A percentile compares a stretch with the other conserved stretches of the same genome.
phyloP scores from a whole-genome alignment of 1,140 invertebrate genomes.

The Eueides isabella region DNA sequence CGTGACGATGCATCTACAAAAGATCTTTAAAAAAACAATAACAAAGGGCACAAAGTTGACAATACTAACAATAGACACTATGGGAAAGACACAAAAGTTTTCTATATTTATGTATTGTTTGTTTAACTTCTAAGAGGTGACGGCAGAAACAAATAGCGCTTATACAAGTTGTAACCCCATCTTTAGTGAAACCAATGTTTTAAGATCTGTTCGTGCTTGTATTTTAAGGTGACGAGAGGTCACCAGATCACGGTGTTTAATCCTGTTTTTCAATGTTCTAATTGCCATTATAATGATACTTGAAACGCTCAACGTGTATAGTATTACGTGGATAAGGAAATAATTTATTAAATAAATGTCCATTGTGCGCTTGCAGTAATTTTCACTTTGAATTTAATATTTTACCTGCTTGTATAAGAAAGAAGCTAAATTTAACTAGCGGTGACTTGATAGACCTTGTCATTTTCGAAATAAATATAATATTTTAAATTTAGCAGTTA shows the following conservation, averaged over 20 bases:
- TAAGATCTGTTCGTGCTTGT: constrained; percentile 29
- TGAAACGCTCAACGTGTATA: constrained; percentile 53
- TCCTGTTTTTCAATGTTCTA: constrained; percentile 66
- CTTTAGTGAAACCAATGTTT: constrained; percentile 47
- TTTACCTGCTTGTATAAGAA: no score
- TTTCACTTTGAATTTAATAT: no score
- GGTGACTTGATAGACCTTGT: no score
- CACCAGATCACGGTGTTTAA: constrained; percentile 39
- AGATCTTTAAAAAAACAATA: constrained; percentile 57
- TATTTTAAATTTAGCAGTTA: no score
- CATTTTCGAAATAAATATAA: no score
- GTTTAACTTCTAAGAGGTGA: constrained; percentile 73
- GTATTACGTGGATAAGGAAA: constrained; percentile 26
- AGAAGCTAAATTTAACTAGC: background rate
- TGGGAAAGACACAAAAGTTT: constrained; percentile 73
- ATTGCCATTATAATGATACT: constrained; percentile 80
- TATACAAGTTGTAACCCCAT: constrained; percentile 59
- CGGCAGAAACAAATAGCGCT: constrained; percentile 74
- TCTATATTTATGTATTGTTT: constrained; percentile 76
- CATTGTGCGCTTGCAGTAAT: no score
- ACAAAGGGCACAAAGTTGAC: constrained; percentile 71
- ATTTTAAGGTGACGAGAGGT: constrained; percentile 32
- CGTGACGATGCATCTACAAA: constrained; percentile 44
- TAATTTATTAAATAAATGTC: constrained; percentile 1
- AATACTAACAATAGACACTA: constrained; percentile 70